Percentiles rank a stretch among this genome's conserved stretches.
Conservation (phyloP, 2,113 vertebrate species). For the Silurus asotus region DNA sequence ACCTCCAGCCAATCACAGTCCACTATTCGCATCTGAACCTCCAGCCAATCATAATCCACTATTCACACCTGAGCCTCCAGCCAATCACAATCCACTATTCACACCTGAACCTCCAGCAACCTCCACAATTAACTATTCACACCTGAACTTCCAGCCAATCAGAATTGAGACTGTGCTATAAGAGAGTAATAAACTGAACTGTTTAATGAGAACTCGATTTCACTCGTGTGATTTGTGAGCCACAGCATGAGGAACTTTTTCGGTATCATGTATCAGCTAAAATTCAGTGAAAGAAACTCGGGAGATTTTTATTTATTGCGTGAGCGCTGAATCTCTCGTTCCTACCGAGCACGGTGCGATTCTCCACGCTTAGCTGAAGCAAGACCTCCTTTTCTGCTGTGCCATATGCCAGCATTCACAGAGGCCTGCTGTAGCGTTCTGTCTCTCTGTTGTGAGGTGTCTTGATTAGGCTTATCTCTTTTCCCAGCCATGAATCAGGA, state of each 20-base stretch:
- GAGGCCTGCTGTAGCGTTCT: conserved; percentile 22
- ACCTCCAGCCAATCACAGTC: no score
- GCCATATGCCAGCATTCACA: conserved; percentile 45
- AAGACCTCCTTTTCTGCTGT: conserved; percentile 37
- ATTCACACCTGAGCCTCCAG: no score
- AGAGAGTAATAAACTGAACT: background rate
- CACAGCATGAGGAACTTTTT: background rate
- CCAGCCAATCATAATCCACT: no score
- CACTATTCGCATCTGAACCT: no score
- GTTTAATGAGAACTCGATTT: background rate
- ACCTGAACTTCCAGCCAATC: no score
- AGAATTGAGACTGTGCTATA: background rate
- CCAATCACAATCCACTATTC: no score
- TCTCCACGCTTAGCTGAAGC: conserved; percentile 41
- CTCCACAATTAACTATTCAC: no score
- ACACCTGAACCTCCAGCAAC: no score
- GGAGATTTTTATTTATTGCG: background rate
- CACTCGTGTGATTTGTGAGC: background rate
- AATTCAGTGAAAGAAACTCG: background rate
- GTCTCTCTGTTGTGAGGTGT: conserved; percentile 32
- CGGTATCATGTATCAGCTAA: background rate
- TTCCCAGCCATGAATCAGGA: conserved; percentile 24
- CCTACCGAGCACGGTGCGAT: background rate
- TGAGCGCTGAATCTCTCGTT: background rate
- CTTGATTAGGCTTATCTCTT: conserved; percentile 40